Percentiles rank a stretch among this genome's conserved stretches.
These are phyloP conservation scores for Orchestes rusci DNA, from an alignment of 2,888 invertebrate species.

Conservation along the genomic window DNA sequence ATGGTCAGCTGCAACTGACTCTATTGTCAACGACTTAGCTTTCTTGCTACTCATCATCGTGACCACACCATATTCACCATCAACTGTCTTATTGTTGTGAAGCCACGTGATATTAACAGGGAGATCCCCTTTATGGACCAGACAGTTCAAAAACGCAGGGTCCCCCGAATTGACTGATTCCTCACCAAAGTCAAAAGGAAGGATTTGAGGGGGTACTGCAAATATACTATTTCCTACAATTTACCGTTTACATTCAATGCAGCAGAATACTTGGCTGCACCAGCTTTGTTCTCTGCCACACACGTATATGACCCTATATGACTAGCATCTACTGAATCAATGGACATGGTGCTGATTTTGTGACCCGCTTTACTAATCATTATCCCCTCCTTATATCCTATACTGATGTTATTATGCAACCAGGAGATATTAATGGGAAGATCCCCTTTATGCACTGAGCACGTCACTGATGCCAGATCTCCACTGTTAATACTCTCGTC, in stretches of 20 bases:
- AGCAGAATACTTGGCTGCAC: constrained; percentile 56
- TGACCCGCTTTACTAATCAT: constrained; percentile 42
- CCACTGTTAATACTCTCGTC: constrained; percentile 57
- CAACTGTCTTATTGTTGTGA: constrained; percentile 24
- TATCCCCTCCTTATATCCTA: constrained; percentile 39
- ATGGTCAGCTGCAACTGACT: constrained; percentile 50
- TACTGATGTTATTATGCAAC: constrained; percentile 49
- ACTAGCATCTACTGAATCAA: constrained; percentile 54
- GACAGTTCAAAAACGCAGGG: constrained; percentile 60
- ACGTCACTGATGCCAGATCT: constrained; percentile 61
- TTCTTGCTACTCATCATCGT: constrained; percentile 53
- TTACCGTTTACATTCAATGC: constrained; percentile 61
- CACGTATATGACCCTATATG: constrained; percentile 74
- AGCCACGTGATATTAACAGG: constrained; percentile 59
- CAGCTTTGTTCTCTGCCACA: constrained; percentile 62
- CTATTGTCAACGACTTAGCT: constrained; percentile 54
- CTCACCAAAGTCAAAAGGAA: constrained; percentile 52
- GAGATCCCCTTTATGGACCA: constrained; percentile 63
- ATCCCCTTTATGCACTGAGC: constrained; percentile 66
- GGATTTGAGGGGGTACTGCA: constrained; percentile 48
- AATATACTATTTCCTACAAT: constrained; percentile 7
- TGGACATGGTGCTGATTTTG: constrained; percentile 52
- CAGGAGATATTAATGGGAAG: constrained; percentile 57
- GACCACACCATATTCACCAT: constrained; percentile 26
- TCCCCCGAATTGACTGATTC: constrained; percentile 60